These are phyloP conservation scores for Cepphus grylle DNA, from an alignment of 2,113 vertebrate species.

Conservation along the genomic window DNA sequence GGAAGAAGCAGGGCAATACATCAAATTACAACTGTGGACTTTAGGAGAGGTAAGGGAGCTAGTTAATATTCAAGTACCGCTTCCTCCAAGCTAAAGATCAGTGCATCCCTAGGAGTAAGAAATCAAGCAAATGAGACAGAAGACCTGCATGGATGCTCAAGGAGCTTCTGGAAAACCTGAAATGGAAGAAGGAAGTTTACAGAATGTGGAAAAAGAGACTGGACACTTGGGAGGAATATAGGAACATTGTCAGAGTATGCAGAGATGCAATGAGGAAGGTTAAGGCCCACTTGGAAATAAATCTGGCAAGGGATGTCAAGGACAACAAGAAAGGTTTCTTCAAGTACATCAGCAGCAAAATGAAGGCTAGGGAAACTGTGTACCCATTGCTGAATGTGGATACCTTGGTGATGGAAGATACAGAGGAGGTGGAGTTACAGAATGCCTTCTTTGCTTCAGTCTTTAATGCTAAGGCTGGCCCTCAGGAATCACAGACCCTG, in stretches of 20 bases:
- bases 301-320: background rate
- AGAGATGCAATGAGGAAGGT: background rate
- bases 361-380: background rate
- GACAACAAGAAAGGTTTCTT: background rate
- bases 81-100: background rate
- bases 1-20: background rate
- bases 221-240: background rate
- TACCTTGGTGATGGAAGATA: background rate
- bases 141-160: background rate
- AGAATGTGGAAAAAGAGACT: background rate
- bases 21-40: background rate
- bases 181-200: background rate
- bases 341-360: background rate
- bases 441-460: background rate
- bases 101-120: background rate
- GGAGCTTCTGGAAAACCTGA: background rate
- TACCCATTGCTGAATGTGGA: background rate
- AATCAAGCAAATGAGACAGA: background rate
- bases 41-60: background rate
- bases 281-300: background rate
- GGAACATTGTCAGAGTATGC: background rate
- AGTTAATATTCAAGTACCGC: background rate
- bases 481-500: background rate
- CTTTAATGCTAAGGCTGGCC: background rate
- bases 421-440: background rate